These are phyloP conservation scores for Cygnus atratus DNA, from an alignment of 2,113 vertebrate genomes.

Conservation along the genomic window DNA sequence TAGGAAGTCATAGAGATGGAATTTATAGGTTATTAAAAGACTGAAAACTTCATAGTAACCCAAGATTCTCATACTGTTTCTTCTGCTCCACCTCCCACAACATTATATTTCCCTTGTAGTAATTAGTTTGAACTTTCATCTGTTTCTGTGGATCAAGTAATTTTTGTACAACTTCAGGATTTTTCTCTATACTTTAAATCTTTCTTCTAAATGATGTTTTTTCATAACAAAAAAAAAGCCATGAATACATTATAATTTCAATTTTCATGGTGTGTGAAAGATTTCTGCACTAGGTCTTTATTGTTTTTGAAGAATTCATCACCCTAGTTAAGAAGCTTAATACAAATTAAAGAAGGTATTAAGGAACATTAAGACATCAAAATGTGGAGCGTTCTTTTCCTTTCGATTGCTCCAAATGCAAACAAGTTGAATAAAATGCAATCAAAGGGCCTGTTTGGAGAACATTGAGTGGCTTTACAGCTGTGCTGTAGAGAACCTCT, in stretches of 20 bases:
- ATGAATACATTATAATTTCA: slow-evolving; percentile 72
- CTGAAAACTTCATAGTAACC: not conserved
- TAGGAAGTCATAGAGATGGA: not conserved
- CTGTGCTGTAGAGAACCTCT: slow-evolving; percentile 73
- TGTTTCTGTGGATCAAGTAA: slow-evolving; percentile 38
- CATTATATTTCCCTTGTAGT: slow-evolving; percentile 25
- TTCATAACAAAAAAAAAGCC: slow-evolving; percentile 31
- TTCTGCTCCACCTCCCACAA: not conserved
- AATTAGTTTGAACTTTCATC: slow-evolving; percentile 52
- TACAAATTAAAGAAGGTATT: slow-evolving; percentile 87
- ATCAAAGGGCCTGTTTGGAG: slow-evolving; percentile 76
- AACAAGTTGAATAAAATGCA: slow-evolving; percentile 79
- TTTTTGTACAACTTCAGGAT: slow-evolving; percentile 52
- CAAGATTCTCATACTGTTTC: not conserved
- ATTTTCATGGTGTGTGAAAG: slow-evolving; percentile 69
- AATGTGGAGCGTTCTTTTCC: slow-evolving; percentile 74
- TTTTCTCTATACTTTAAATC: slow-evolving; percentile 56
- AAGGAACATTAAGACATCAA: slow-evolving; percentile 85
- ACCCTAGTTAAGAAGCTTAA: slow-evolving; percentile 85
- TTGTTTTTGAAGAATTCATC: slow-evolving; percentile 85
- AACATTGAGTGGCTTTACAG: slow-evolving; percentile 76
- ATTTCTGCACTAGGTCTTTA: slow-evolving; percentile 77
- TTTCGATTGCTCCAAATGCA: slow-evolving; percentile 73
- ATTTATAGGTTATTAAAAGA: not conserved
- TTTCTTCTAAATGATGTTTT: slow-evolving; percentile 57